Percentiles rank a stretch among this genome's conserved stretches.
Evolutionary conservation across 2,113 vertebrate genomes (phyloP).

Genomic region (Pterocles burchelli): DNA sequence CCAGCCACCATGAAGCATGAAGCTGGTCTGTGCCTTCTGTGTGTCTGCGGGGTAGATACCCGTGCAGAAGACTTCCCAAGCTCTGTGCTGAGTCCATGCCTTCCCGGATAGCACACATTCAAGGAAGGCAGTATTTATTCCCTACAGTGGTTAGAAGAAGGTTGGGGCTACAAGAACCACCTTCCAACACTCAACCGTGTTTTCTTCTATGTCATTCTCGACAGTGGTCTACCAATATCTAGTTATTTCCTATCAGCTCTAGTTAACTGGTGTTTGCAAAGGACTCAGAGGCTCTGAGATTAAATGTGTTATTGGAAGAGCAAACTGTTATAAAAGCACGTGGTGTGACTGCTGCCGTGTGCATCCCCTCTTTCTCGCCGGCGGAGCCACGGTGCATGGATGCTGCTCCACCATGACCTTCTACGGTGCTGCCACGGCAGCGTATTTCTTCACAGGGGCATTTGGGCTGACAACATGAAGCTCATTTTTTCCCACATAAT

Average conservation of each 20-base stretch:
- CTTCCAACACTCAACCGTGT: rapidly evolving
- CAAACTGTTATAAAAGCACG: neutral
- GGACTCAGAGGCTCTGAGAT: neutral
- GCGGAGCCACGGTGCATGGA: neutral
- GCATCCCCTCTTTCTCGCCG: neutral
- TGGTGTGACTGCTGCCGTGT: rapidly evolving
- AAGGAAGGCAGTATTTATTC: neutral
- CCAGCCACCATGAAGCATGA: neutral
- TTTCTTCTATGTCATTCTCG: rapidly evolving
- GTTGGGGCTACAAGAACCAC: neutral
- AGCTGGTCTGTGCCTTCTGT: rapidly evolving
- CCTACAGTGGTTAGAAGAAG: rapidly evolving
- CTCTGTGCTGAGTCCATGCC: neutral
- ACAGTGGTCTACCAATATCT: neutral
- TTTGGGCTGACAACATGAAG: constrained; percentile 66
- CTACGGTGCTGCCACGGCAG: constrained; percentile 55
- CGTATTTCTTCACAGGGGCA: constrained; percentile 61
- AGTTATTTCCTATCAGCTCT: neutral
- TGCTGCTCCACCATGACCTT: constrained; percentile 46
- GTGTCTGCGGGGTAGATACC: rapidly evolving
- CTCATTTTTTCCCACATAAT: constrained; percentile 75
- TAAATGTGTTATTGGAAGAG: neutral
- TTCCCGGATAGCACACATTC: rapidly evolving
- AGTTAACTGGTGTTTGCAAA: neutral
- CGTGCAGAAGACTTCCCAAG: neutral